These are phyloP conservation scores for Amazona finschi DNA, from an alignment of 2,797 vertebrate species.

Conservation along the genomic window DNA sequence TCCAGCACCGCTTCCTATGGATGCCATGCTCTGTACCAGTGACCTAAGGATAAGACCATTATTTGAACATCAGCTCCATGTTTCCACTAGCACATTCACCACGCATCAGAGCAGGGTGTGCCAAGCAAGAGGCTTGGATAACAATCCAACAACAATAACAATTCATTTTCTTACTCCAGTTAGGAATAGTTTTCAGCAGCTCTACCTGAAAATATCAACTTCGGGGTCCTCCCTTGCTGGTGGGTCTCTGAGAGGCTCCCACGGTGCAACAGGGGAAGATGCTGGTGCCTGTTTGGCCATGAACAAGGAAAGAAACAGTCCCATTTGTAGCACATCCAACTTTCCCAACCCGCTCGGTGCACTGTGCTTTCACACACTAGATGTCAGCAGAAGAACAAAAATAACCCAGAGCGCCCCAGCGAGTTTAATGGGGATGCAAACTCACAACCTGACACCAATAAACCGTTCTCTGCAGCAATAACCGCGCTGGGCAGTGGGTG, in stretches of 20 bases:
- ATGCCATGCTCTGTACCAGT: not conserved
- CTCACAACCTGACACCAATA: not conserved
- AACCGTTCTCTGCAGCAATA: not conserved
- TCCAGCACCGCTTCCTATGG: not conserved
- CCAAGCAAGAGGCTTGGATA: too few relatives aligned
- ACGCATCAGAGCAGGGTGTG: not conserved
- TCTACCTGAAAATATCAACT: not conserved
- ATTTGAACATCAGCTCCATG: not conserved
- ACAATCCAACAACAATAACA: not conserved
- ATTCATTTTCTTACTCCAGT: not conserved
- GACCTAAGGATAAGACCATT: not conserved
- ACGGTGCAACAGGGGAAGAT: not conserved
- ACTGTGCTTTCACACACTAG: not conserved
- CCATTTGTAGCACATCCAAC: rapidly evolving
- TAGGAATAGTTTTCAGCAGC: not conserved
- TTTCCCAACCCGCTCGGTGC: rapidly evolving
- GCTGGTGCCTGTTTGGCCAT: not conserved
- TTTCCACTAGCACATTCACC: not conserved
- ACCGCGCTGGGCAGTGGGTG: not conserved
- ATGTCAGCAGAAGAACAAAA: constrained; percentile 43
- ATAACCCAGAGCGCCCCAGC: rapidly evolving
- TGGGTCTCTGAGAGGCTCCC: not conserved
- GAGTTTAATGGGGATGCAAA: not conserved
- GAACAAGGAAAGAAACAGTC: not conserved
- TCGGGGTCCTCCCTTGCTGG: not conserved